Base-by-base conservation (phyloP, 2,113 vertebrate genomes). In the Origma solitaria region DNA sequence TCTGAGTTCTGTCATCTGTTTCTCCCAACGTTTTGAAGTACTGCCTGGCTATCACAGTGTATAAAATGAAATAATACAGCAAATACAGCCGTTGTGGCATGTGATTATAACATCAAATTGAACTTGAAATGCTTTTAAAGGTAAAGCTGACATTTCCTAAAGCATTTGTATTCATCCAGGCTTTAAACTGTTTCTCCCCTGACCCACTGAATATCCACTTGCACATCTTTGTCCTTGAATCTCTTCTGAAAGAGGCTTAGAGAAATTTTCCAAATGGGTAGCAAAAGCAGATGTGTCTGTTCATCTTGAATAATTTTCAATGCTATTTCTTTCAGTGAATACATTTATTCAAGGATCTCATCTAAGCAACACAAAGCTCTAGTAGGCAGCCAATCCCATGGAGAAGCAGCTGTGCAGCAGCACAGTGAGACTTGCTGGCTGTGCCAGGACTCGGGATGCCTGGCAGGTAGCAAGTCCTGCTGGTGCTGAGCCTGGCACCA, bases 371-470 rank as follows among this genome's bases (percentile, higher is more conserved):
- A 25, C 31, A 27, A 42, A 18, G 5, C 33, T 83, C 45, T 11
- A 37, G 17, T 0, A 54, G 50, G 23, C 33, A 73, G 53, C 22
- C 49, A 49, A 5, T 30, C 45, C 15, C 37, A 47, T 71, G 54
- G 49, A 53, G 37, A 38, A 58, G 23, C 28, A 38, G 54, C 53
- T 49, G 57, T 53, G 71, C 40, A 57, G 21, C n/a, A 93, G 50
- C 70, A 40, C 3, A 4, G 30, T 11, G 76, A 57, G 28, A 3
- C 19, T 51, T 56, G 38, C 44, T 90, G 70, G 51, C 75, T 7
- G 4, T 65, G 60, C 38, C 1, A 1, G 45, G 57, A 15, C 40
- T 72, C 0, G 0, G 49, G 37, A 9, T 82, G 53, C n/a, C 58
- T 80, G 82, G 66, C 49, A 79, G 57, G 35, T 6, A 0, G 0